Base-by-base conservation (phyloP, 1,140 invertebrate genomes). In the Bradysia coprophila region DNA sequence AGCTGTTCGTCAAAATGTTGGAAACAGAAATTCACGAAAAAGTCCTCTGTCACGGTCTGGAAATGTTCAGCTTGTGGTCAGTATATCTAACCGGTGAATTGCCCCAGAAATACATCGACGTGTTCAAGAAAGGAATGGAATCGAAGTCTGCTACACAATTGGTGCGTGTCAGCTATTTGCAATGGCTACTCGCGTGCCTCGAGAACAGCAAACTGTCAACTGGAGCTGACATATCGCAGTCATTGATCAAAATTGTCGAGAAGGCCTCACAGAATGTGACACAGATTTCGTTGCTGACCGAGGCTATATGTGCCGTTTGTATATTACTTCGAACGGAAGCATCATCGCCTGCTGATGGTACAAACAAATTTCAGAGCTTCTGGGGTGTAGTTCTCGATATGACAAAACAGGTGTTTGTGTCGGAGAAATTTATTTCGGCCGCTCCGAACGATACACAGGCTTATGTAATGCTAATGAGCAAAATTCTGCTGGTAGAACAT, bases 21-120 rank as follows among this genome's bases (percentile, higher is more conserved):
- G 83, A 91, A 54, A 72, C 71, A 23, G 92, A 97, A 71, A 82
- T 86, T 39, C 89, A 95, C 61, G 92, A 96, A 63, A 88, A 87
- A 50, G 91, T 87, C 2, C 59, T 94, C 20, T 74, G 84, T 45
- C 75, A 78, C 49, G 76, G 81, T 4, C 63, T 94, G 6, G 75
- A 85, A 48, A 80, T 81, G 71, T 71, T 93, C 57, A 67, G 74
- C 9, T 52, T 78, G 8, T 94, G 91, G 91, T 74, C 77, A 38
- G 50, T 59, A 4, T 79, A 78, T 52, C 76, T 85, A 46, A 61
- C 54, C 2, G 69, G 64, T n/a, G 63, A 72, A 44, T 63, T 86
- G 22, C 81, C 85, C 1, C 71, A 74, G 38, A 71, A 71, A 45
- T 60, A 92, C 10, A 62, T 84, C 2, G 73, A 84, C 32, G 73